Evolutionary conservation across 2,888 invertebrate genomes (phyloP), one percentile per base, ranked within the genome.

Genomic region (Acholoe squamosa): DNA sequence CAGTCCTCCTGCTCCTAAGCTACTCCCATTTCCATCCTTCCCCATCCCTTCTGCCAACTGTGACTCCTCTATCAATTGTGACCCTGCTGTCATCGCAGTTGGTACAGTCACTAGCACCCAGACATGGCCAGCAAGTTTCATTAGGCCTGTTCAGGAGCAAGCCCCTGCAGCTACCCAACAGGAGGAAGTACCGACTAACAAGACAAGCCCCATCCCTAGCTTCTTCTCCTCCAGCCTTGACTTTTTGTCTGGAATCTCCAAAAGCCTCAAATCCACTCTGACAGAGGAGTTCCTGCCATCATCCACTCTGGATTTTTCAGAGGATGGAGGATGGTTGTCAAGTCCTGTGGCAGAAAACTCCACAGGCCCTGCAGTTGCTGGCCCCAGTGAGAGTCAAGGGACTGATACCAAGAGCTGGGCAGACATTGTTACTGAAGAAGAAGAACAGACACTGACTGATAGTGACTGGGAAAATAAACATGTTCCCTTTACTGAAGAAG

Each of bases 201-300:
- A 43, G 43, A 61, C 61, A 61, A 61, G 22, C 5, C 61, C 61
- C n/a, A 3, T 61, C 22, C 61, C 80, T 16, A 80, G 22, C n/a
- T 80, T 80, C 43, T 80, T 80, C 80, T 16, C 80, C 12, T 34
- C 80, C 7, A 34, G 80, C 1, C 0, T 80, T 33, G 80, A 80
- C 7, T 80, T 80, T 34, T 22, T 80, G 0, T 80, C 80, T 19
- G 80, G 80, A 14, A 80, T 80, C 34, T 80, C 80, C 12, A 33
- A 43, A n/a, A 80, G 34, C 12, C 80, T 80, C 7, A 80, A 34
- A 3, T 16, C 10, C 22, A 80, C 80, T 7, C 43, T 80, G 33
- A 25, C 80, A 22, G 80, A 80, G 14, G 80, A 80, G 80, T 80
- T 80, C 25, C 80, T 80, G 43, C 80, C 80, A n/a, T 7, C 71